Evolutionary conservation across 1,140 invertebrate genomes (phyloP).

Genomic region (Drosophila oshimai): DNA sequence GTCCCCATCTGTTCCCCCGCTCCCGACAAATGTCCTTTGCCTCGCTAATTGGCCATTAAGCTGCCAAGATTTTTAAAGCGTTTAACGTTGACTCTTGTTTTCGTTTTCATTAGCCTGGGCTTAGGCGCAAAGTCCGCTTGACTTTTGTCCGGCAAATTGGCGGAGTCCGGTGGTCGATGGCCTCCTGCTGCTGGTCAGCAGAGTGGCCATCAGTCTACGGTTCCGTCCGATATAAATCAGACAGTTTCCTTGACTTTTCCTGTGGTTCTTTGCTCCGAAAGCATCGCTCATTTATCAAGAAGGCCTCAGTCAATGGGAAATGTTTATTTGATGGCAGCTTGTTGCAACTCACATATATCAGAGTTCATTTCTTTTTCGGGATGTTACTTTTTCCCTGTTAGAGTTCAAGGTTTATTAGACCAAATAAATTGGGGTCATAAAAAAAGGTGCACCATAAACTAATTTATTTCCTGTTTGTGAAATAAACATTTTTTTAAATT

Average conservation of each 20-base stretch:
- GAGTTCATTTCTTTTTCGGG: slow-evolving; percentile 17
- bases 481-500: too few relatives aligned
- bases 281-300: slow-evolving; percentile 38
- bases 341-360: slow-evolving; percentile 22
- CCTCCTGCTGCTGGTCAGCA: slow-evolving; percentile 57
- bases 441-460: not conserved
- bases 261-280: slow-evolving; percentile 46
- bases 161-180: not conserved
- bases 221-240: slow-evolving; percentile 55
- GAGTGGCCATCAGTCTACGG: slow-evolving; percentile 13
- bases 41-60: slow-evolving; percentile 71
- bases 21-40: slow-evolving; percentile 20
- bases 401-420: too few relatives aligned
- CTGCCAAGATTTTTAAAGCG: slow-evolving; percentile 50
- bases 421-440: too few relatives aligned
- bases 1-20: not conserved
- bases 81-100: slow-evolving; percentile 34
- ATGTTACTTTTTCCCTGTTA: not conserved
- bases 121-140: slow-evolving; percentile 24
- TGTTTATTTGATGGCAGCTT: slow-evolving; percentile 32
- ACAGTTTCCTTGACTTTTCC: slow-evolving; percentile 44
- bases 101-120: slow-evolving; percentile 39
- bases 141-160: slow-evolving; percentile 32
- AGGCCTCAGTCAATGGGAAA: slow-evolving; percentile 21
- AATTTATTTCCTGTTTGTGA: too few relatives aligned